A percentile compares a stretch with the other conserved stretches of the same genome.
These are phyloP conservation scores for Daboia siamensis DNA, from an alignment of 2,113 vertebrate genomes.

Conservation along the genomic window DNA sequence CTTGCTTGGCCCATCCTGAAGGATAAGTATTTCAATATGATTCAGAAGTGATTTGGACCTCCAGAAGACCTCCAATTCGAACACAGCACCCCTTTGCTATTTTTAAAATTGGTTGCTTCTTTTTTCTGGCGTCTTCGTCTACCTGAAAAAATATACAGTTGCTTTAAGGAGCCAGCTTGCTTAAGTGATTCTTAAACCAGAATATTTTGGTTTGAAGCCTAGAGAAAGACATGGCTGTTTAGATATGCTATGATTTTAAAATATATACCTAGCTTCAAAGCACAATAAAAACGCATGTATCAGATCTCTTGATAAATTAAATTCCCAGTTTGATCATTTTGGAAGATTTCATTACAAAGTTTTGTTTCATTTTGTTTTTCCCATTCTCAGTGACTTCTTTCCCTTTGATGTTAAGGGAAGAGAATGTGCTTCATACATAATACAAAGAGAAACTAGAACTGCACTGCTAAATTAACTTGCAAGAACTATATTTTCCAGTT, in stretches of 20 bases:
- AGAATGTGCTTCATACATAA: conserved; percentile 11
- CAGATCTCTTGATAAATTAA: conserved; percentile 44
- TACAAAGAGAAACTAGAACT: conserved; percentile 35
- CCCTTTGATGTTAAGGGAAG: conserved; percentile 36
- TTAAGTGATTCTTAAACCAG: background rate
- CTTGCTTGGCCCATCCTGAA: background rate
- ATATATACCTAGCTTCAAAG: conserved; percentile 44
- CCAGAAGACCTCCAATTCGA: no score
- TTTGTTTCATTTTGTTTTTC: conserved; percentile 12
- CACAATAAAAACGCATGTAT: conserved; percentile 42
- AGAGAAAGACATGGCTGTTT: background rate
- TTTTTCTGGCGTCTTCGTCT: background rate
- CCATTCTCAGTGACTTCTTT: conserved; percentile 38
- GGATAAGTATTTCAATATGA: background rate
- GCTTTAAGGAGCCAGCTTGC: background rate
- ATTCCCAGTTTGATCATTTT: conserved; percentile 49
- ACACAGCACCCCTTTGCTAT: background rate
- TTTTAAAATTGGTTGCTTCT: background rate
- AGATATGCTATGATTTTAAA: conserved; percentile 17
- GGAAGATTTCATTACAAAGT: conserved; percentile 42
- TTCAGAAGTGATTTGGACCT: background rate
- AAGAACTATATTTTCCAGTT: background rate
- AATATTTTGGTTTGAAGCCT: background rate
- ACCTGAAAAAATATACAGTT: background rate
- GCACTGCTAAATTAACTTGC: conserved; percentile 27